Conservation (phyloP, 2,888 invertebrate genomes). For the Trichogramma evanescens region DNA sequence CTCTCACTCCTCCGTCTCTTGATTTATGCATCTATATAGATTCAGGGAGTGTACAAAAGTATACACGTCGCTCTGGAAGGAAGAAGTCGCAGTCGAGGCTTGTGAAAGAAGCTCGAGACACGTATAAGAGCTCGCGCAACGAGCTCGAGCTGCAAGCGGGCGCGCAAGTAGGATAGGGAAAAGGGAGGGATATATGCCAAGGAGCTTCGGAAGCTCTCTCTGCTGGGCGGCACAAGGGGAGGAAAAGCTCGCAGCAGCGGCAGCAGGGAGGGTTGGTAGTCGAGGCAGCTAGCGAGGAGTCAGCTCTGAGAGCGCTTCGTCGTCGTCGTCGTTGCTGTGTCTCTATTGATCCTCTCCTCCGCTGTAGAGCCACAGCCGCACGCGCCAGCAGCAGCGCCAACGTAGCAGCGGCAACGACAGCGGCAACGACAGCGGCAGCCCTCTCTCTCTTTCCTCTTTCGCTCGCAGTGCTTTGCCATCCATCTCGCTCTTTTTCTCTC, state of each 20-base stretch:
- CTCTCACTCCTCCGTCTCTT: neutral
- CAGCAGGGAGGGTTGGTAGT: constrained; percentile 14
- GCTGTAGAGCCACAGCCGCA: constrained; percentile 40
- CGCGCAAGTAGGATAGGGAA: constrained; percentile 20
- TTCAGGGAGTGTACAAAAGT: constrained; percentile 25
- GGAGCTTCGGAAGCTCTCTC: constrained; percentile 18
- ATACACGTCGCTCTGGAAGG: constrained; percentile 24
- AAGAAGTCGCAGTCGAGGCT: constrained; percentile 24
- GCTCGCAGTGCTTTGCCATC: constrained; percentile 7
- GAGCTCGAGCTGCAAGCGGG: neutral
- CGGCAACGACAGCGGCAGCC: too few species aligned
- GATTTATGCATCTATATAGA: constrained; percentile 19
- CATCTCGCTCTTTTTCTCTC: constrained; percentile 10
- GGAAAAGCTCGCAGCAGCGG: neutral
- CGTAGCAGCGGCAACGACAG: neutral
- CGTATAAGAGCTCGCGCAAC: too few species aligned
- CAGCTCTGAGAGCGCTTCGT: too few species aligned
- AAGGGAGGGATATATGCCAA: constrained; percentile 17
- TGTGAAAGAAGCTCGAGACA: constrained; percentile 4
- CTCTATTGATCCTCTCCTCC: constrained; percentile 45
- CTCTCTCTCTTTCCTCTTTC: too few species aligned
- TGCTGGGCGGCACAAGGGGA: neutral
- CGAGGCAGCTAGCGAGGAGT: constrained; percentile 12
- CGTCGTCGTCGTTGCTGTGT: constrained; percentile 41
- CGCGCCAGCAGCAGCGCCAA: constrained; percentile 43